These are phyloP conservation scores for Coreoperca whiteheadi DNA, from an alignment of 2,113 vertebrate genomes.

Conservation along the genomic window DNA sequence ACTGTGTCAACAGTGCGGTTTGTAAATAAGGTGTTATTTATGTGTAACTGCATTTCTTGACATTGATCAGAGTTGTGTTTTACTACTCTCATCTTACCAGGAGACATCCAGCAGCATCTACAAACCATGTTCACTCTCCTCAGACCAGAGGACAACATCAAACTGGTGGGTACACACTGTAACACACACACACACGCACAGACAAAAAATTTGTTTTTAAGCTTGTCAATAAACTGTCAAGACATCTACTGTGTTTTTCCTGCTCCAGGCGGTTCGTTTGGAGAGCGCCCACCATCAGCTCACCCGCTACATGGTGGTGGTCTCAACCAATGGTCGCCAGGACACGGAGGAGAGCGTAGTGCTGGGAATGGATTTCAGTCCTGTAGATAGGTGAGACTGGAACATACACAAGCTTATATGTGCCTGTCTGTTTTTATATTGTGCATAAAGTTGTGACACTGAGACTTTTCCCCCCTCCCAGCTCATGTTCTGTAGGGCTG, in stretches of 20 bases:
- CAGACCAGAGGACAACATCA: conserved; percentile 97
- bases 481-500: conserved; percentile 94
- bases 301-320: conserved; percentile 98
- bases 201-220: neutral
- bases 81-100: conserved; percentile 70
- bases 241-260: neutral
- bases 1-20: neutral
- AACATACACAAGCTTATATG: neutral
- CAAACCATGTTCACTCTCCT: conserved; percentile 98
- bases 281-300: conserved; percentile 91
- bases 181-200: neutral
- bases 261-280: conserved; percentile 89
- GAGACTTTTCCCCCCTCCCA: conserved; percentile 66
- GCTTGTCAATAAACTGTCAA: neutral
- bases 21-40: neutral
- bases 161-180: conserved; percentile 87
- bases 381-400: conserved; percentile 89
- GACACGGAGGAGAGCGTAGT: conserved; percentile 99
- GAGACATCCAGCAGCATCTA: conserved; percentile 97
- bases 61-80: neutral
- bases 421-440: neutral
- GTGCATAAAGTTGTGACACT: neutral
- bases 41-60: neutral
- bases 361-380: conserved; percentile 96
- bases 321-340: conserved; percentile 96